Evolutionary conservation across 2,797 vertebrate genomes (phyloP).

Genomic region (Macrochelys suwanniensis): DNA sequence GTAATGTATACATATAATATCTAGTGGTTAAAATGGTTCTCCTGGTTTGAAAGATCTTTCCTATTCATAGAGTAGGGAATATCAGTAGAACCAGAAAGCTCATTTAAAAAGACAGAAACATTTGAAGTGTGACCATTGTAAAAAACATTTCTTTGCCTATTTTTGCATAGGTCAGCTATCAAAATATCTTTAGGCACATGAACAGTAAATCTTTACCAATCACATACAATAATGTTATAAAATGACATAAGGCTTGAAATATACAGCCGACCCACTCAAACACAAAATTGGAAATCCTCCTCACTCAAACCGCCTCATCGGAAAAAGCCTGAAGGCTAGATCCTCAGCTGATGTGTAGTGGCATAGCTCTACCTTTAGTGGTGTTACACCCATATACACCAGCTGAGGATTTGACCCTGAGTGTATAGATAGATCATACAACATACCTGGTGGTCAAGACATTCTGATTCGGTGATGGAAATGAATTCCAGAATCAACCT

Average conservation of each 20-base stretch:
- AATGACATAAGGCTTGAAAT: background rate
- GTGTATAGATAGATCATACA: background rate
- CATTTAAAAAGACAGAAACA: background rate
- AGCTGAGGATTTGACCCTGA: background rate
- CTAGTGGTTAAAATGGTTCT: background rate
- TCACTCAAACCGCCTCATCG: background rate
- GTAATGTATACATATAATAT: background rate
- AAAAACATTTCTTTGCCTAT: background rate
- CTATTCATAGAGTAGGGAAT: background rate
- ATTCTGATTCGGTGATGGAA: background rate
- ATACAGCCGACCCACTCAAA: background rate
- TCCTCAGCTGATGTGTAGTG: background rate
- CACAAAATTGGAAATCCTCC: background rate
- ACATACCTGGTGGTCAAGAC: background rate
- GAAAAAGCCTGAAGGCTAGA: background rate
- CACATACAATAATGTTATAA: background rate
- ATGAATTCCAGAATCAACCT: background rate
- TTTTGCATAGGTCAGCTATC: background rate
- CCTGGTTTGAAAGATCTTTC: background rate
- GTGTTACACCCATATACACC: background rate
- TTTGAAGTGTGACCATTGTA: background rate
- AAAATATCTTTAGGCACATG: background rate
- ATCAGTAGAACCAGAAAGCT: background rate
- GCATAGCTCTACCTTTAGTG: background rate
- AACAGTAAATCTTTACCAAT: background rate